Evolutionary conservation across 2,888 invertebrate genomes (phyloP), one percentile per base, ranked within the genome.

Genomic region (Hirtodrosophila alboralis): DNA sequence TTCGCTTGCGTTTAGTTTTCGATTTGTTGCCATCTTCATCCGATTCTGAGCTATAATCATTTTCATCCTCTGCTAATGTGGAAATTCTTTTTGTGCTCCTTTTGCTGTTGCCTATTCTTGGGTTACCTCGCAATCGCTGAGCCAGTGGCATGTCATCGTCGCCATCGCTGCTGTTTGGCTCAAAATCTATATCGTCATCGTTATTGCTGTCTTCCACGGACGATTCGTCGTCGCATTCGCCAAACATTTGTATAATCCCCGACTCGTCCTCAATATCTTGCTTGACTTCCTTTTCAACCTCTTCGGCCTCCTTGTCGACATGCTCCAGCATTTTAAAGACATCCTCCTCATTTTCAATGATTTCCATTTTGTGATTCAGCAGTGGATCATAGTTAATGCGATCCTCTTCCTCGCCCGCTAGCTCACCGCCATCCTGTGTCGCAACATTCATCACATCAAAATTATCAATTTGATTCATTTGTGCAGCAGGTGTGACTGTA

Each of bases 281-380:
- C 23, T 84, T 70, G 1, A 77, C 78, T 30, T 71, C 63, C 2
- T 77, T 70, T 7, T 78, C 72, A 2, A 49, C 80, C 27, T 76
- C 63, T 45, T 86, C 72, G 5, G 76, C 86, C 40, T 89, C 84
- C 40, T 89, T 88, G 37, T 88, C 88, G 2, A 87, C 88, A 44
- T 76, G 79, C 58, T 89, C 89, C 26, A 88, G 56, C 88, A 88
- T 89, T 57, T 88, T 88, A 18, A 88, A 89, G 0, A 88, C 88
- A 56, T 88, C 88, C 31, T 88, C 88, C 37, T 88, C 89, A 28
- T 88, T 89, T 26, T 88, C 89, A 37, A 88, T 79, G 6, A 88
- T 61, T 52, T 88, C 89, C 78, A 87, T 80, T 27, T 88, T 88
- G 33, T 86, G 84, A 51, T 88, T 89, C 1, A 88, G 54, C 14